A percentile compares a stretch with the other conserved stretches of the same genome.
Conservation (phyloP, 2,113 vertebrate species). For the Nicator chloris region DNA sequence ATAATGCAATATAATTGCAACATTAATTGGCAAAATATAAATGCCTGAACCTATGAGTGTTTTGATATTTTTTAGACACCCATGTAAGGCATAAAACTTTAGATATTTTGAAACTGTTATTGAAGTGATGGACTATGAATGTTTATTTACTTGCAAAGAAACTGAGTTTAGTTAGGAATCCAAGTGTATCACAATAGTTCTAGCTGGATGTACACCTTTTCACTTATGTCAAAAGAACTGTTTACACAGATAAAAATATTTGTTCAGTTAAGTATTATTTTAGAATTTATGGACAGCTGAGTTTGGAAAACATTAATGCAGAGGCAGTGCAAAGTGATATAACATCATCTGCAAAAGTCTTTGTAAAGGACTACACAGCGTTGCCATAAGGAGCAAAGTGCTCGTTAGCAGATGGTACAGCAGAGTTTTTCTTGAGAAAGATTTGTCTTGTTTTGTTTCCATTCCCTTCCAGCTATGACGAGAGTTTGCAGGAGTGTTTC, state of each 20-base stretch:
- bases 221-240: background rate
- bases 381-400: background rate
- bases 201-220: background rate
- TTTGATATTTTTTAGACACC: background rate
- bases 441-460: background rate
- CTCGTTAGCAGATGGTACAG: background rate
- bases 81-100: background rate
- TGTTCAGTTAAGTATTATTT: background rate
- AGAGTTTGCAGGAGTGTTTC: background rate
- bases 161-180: background rate
- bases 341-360: background rate
- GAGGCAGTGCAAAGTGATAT: background rate
- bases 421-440: background rate
- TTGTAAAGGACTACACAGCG: background rate
- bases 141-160: slow-evolving; percentile 5
- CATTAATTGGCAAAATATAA: background rate
- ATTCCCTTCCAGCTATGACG: background rate
- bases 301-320: background rate
- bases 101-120: background rate
- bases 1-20: background rate
- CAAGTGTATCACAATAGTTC: background rate
- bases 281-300: background rate
- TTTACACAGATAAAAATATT: background rate
- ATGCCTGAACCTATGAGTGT: background rate
- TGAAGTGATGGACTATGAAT: background rate